Evolutionary conservation across 1,140 invertebrate genomes (phyloP), one percentile per base, ranked within the genome.

Genomic region (Megalonaias nervosa): DNA sequence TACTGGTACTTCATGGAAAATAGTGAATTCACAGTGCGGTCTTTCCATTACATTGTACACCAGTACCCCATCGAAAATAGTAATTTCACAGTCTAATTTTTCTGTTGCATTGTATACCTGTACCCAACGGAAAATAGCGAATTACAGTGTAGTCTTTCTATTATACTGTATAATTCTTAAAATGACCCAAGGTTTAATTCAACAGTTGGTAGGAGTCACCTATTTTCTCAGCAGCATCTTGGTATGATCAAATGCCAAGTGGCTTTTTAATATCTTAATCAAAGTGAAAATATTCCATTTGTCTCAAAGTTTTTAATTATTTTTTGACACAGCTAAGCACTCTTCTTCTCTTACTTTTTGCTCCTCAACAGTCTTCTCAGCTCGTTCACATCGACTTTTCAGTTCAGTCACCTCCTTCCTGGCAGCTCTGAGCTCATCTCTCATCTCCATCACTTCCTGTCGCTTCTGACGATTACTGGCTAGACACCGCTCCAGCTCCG

Each of bases 381-480:
- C 69, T 21, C 72, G 75, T 21, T 78, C 77, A 80, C 78, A 82
- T 57, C 81, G 62, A 26, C 76, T 76, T 71, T 74, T 74, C 19
- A 79, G 62, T 60, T 81, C 76, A 16, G 72, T 56, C 57, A 87
- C 68, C 15, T 88, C 82, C 71, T 84, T 80, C 64, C 82, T 84
- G 4, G 81, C 56, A 17, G 65, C 74, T 64, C 79, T 77, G 23
- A 85, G 56, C 67, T 86, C 80, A 26, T 82, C 81, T 74, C 84
- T 82, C n/a, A 87, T 76, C 19, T 87, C 79, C 14, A 75, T 77
- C 3, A 90, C 81, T 69, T 85, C 80, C 17, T 68, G 68, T 26
- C 87, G 77, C 76, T 90, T 89, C 67, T 87, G 78, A 61, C 83
- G 84, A 75, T 89, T 89, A 80, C 83, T 89, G 15, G 77, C 74